A percentile compares a stretch with the other conserved stretches of the same genome.
phyloP scores from a whole-genome alignment of 2,113 vertebrate species.

The Chauna torquata region DNA sequence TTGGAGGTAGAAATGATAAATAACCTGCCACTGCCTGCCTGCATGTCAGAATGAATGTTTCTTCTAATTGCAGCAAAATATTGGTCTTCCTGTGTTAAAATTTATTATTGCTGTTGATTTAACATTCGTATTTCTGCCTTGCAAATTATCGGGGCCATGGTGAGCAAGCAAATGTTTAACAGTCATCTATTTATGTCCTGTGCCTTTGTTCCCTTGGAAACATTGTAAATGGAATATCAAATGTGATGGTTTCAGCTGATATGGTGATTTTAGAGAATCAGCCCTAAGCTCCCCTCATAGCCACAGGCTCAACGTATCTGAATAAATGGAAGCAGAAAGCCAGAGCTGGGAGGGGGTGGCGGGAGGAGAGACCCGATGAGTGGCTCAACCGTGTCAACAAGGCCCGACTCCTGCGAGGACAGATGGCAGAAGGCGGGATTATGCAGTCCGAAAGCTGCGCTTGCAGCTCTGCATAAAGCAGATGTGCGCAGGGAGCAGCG shows the following conservation, averaged over 20 bases:
- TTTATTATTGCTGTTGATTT: constrained; percentile 50
- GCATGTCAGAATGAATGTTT: background rate
- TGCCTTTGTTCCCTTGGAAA: constrained; percentile 72
- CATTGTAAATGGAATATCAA: constrained; percentile 68
- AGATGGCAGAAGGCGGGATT: constrained; percentile 60
- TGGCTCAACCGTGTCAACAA: constrained; percentile 46
- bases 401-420: constrained; percentile 2
- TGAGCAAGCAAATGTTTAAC: constrained; percentile 52
- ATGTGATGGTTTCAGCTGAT: constrained; percentile 62
- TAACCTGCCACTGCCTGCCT: background rate
- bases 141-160: background rate
- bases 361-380: background rate
- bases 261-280: constrained; percentile 48
- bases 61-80: constrained; percentile 52
- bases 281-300: constrained; percentile 43
- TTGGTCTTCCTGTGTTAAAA: constrained; percentile 32
- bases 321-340: constrained; percentile 57
- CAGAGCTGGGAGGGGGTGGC: background rate
- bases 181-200: constrained; percentile 55
- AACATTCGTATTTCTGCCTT: constrained; percentile 31
- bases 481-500: constrained; percentile 27
- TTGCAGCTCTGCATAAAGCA: background rate
- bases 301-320: constrained; percentile 16
- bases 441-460: background rate
- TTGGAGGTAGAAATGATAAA: background rate